phyloP scores from a whole-genome alignment of 2,113 vertebrate genomes.

The Poecilia latipinna region DNA sequence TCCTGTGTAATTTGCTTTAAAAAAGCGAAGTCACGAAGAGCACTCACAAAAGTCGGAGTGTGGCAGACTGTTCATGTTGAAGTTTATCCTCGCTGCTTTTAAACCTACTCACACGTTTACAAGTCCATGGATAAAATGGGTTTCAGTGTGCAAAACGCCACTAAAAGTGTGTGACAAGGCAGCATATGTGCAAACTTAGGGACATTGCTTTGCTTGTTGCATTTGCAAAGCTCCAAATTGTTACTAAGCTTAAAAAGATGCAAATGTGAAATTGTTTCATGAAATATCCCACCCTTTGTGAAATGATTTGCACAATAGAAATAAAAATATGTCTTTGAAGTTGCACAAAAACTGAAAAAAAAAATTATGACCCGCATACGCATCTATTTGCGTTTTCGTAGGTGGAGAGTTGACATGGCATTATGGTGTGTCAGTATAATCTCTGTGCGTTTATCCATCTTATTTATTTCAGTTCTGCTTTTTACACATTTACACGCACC shows the following conservation, averaged over 20 bases:
- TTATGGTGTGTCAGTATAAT: conserved; percentile 38
- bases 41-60: conserved; percentile 4
- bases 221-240: neutral
- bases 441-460: conserved; percentile 35
- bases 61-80: neutral
- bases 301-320: neutral
- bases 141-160: neutral
- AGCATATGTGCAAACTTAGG: neutral
- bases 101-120: neutral
- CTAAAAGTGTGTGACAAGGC: neutral
- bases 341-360: conserved; percentile 10
- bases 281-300: neutral
- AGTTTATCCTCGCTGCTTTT: neutral
- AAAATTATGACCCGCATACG: conserved; percentile 14
- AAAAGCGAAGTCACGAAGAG: conserved; percentile 15
- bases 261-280: neutral
- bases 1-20: conserved; percentile 25
- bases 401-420: conserved; percentile 14
- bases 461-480: conserved; percentile 26
- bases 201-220: neutral
- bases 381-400: conserved; percentile 20
- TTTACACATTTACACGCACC: conserved; percentile 6
- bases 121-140: neutral
- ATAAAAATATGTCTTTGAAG: neutral
- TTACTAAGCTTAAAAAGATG: neutral